phyloP scores from a whole-genome alignment of 2,797 vertebrate genomes.

The Neosalanx taihuensis region DNA sequence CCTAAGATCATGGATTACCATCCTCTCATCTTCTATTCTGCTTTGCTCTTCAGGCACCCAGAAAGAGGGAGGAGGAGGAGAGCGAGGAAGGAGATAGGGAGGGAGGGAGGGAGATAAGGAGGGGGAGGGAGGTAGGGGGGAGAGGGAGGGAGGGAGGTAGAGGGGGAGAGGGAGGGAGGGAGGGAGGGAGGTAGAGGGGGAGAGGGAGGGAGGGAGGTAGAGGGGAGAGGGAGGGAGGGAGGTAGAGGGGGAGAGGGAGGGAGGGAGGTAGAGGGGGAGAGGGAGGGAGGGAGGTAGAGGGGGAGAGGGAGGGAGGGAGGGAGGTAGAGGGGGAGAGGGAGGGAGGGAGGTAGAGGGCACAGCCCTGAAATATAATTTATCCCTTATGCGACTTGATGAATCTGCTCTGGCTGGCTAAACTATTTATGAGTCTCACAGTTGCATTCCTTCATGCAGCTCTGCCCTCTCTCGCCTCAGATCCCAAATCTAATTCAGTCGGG shows the following conservation, averaged over 20 bases:
- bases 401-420: slow-evolving; percentile 74
- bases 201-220: no score
- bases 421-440: slow-evolving; percentile 74
- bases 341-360: slow-evolving; percentile 9
- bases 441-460: slow-evolving; percentile 70
- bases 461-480: slow-evolving; percentile 63
- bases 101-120: slow-evolving; percentile 28
- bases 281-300: no score
- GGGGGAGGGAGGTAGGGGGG: no score
- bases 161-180: no score
- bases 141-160: no score
- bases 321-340: slow-evolving; percentile 24
- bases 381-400: slow-evolving; percentile 71
- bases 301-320: slow-evolving; percentile 33
- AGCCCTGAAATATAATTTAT: slow-evolving; percentile 62
- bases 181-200: no score
- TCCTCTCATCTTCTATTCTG: slow-evolving; percentile 45
- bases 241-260: no score
- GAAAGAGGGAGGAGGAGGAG: slow-evolving; percentile 32
- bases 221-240: no score
- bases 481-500: slow-evolving; percentile 68
- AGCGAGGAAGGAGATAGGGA: slow-evolving; percentile 40
- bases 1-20: slow-evolving; percentile 51
- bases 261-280: no score
- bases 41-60: slow-evolving; percentile 45